Conservation (phyloP, 1,140 invertebrate species). For the Drosophila yakuba region DNA sequence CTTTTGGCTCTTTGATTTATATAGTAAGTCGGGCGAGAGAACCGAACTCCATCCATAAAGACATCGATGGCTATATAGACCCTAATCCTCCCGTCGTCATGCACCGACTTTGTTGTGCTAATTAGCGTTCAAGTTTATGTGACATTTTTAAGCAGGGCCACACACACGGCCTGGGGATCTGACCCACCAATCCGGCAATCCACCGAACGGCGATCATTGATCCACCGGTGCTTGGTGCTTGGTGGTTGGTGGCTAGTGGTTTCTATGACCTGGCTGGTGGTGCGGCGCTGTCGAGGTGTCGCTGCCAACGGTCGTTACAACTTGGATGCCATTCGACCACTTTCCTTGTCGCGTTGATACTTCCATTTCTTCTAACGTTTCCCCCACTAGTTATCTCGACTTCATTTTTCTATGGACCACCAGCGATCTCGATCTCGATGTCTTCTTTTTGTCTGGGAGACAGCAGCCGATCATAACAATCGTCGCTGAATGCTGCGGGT, state of each 20-base stretch:
- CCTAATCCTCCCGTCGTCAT: constrained; percentile 68
- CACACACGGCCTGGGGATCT: constrained; percentile 60
- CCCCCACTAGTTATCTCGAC: constrained; percentile 52
- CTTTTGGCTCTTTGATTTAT: constrained; percentile 74
- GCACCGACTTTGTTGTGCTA: constrained; percentile 80
- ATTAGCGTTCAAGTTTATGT: constrained; percentile 83
- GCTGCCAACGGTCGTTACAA: constrained; percentile 64
- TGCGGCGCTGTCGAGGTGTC: constrained; percentile 75
- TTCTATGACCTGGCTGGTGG: constrained; percentile 29
- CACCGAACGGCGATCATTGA: not conserved
- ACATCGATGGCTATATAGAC: constrained; percentile 15
- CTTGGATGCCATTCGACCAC: constrained; percentile 33
- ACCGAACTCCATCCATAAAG: constrained; percentile 36
- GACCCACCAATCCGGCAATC: constrained; percentile 17
- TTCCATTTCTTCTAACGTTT: constrained; percentile 59
- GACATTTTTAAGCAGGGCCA: constrained; percentile 82
- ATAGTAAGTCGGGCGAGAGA: constrained; percentile 27
- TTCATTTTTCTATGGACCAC: constrained; percentile 75
- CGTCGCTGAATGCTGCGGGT: constrained; percentile 65
- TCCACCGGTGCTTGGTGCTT: constrained; percentile 14
- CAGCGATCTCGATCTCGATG: constrained; percentile 40
- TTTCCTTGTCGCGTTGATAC: constrained; percentile 75
- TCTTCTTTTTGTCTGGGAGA: constrained; percentile 11
- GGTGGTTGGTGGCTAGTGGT: constrained; percentile 6
- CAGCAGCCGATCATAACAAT: constrained; percentile 75